Evolutionary conservation across 2,888 invertebrate species (phyloP).

Genomic region (Dynastes maya): DNA sequence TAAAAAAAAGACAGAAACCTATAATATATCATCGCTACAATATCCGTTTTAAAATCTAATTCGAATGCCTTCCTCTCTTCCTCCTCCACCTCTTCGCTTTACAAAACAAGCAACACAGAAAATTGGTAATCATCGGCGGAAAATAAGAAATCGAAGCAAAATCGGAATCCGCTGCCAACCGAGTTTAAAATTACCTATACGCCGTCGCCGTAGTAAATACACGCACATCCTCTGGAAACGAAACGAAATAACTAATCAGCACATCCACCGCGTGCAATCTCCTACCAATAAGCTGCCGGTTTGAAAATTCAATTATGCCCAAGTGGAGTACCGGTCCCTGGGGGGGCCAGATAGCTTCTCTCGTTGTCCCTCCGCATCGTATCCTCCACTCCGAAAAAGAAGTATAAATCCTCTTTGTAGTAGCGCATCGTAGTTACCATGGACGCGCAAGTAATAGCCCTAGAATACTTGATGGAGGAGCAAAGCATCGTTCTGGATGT

Average conservation of each 20-base stretch:
- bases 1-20: no score
- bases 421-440: slow-evolving; percentile 54
- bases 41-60: no score
- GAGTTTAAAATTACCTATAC: slow-evolving; percentile 69
- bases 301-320: slow-evolving; percentile 70
- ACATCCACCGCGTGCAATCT: slow-evolving; percentile 65
- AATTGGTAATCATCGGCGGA: slow-evolving; percentile 39
- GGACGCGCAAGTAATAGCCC: slow-evolving; percentile 55
- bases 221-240: slow-evolving; percentile 61
- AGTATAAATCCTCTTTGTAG: slow-evolving; percentile 55
- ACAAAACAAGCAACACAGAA: neutral
- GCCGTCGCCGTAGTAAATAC: slow-evolving; percentile 57
- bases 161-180: slow-evolving; percentile 59
- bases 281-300: slow-evolving; percentile 70
- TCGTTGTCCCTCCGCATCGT: slow-evolving; percentile 56
- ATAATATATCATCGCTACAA: no score
- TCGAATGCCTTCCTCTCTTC: no score
- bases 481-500: neutral
- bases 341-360: slow-evolving; percentile 56
- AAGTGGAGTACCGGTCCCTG: slow-evolving; percentile 66
- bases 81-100: no score
- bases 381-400: slow-evolving; percentile 57
- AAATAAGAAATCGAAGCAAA: slow-evolving; percentile 50
- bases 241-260: slow-evolving; percentile 70
- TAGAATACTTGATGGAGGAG: slow-evolving; percentile 30